Evolutionary conservation across 2,797 vertebrate species (phyloP).

Genomic region (Sparidentex hasta): DNA sequence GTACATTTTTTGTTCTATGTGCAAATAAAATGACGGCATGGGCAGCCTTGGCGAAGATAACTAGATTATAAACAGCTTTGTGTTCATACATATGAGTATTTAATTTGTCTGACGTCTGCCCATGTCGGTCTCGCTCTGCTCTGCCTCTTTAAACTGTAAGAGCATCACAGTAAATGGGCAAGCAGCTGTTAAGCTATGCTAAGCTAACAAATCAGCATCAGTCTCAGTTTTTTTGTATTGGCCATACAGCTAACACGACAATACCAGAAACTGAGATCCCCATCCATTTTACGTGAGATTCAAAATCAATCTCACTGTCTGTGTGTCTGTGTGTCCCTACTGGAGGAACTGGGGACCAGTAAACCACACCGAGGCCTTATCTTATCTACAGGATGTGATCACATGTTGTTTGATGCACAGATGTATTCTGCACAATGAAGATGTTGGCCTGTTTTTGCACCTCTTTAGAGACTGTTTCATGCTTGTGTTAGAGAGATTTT

Average conservation of each 20-base stretch:
- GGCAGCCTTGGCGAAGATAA: slow-evolving; percentile 22
- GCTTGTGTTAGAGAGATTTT: not conserved
- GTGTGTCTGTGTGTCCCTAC: slow-evolving; percentile 9
- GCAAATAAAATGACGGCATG: slow-evolving; percentile 40
- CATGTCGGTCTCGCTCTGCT: slow-evolving; percentile 57
- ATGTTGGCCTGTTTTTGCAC: not conserved
- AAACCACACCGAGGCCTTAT: not conserved
- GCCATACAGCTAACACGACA: slow-evolving; percentile 71
- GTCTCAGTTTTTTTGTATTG: slow-evolving; percentile 82
- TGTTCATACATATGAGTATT: not conserved
- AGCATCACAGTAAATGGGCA: slow-evolving; percentile 68
- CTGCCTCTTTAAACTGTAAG: slow-evolving; percentile 58
- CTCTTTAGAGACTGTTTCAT: not conserved
- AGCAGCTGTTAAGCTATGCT: slow-evolving; percentile 24
- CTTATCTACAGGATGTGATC: not conserved
- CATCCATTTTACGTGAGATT: not conserved
- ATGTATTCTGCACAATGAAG: not conserved
- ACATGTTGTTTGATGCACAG: slow-evolving; percentile 1
- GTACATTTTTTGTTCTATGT: slow-evolving; percentile 50
- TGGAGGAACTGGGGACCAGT: not conserved
- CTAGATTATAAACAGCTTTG: not conserved
- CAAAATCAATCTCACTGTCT: slow-evolving; percentile 20
- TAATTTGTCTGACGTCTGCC: slow-evolving; percentile 43
- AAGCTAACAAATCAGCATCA: slow-evolving; percentile 1
- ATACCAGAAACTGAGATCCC: slow-evolving; percentile 83